phyloP scores from a whole-genome alignment of 1,140 invertebrate genomes.

The Cotesia glomerata region DNA sequence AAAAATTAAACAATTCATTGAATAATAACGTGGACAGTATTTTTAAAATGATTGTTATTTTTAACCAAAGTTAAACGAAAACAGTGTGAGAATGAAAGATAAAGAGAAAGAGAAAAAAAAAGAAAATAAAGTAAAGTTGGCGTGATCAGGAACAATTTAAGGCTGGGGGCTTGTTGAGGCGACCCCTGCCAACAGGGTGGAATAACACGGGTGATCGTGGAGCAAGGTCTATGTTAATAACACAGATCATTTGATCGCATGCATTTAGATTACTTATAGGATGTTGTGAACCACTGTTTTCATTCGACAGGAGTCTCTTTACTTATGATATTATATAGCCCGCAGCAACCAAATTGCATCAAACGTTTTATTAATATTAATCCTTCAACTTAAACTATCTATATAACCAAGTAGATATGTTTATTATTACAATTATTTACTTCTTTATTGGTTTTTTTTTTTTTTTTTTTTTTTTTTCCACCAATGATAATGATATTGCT shows the following conservation, averaged over 20 bases:
- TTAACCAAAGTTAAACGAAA: no score
- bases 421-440: no score
- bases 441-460: no score
- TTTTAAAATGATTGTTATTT: background rate
- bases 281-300: slow-evolving; percentile 10
- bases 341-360: background rate
- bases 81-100: background rate
- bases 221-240: slow-evolving; percentile 62
- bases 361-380: slow-evolving; percentile 51
- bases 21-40: background rate
- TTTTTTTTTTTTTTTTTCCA: no score
- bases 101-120: background rate
- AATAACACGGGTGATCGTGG: slow-evolving; percentile 40
- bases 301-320: background rate
- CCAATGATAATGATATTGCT: background rate
- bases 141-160: slow-evolving; percentile 56
- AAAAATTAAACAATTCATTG: background rate
- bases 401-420: background rate
- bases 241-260: slow-evolving; percentile 57
- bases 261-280: slow-evolving; percentile 50
- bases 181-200: slow-evolving; percentile 35
- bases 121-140: slow-evolving; percentile 27
- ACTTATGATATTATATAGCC: background rate
- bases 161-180: slow-evolving; percentile 36
- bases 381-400: background rate